A percentile compares a stretch with the other conserved stretches of the same genome.
These are phyloP conservation scores for Imbricaverruca yamaguchii DNA, from an alignment of 2,888 invertebrate species.

Conservation along the genomic window DNA sequence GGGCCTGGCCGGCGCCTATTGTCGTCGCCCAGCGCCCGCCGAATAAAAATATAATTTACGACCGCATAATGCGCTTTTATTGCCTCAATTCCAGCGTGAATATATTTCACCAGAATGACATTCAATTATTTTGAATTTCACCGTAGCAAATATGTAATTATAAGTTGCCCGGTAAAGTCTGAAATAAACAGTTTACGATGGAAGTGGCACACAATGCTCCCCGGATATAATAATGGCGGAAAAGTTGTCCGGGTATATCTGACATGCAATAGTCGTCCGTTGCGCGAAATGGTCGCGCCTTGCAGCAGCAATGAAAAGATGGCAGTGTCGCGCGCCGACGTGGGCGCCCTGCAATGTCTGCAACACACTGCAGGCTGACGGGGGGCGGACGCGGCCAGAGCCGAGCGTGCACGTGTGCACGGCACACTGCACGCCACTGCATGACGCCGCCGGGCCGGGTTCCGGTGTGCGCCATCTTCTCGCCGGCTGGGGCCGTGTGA, in stretches of 20 bases:
- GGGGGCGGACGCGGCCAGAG: no score
- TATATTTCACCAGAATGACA: constrained; percentile 21
- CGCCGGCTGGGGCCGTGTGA: no score
- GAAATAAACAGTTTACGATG: constrained; percentile 20
- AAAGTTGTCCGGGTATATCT: neutral
- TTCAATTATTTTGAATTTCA: constrained; percentile 19
- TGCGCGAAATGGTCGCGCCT: constrained; percentile 8
- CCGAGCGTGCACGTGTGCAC: no score
- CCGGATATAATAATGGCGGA: constrained; percentile 7
- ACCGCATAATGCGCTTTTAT: constrained; percentile 12
- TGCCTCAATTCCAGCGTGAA: constrained; percentile 11
- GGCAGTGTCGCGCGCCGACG: neutral
- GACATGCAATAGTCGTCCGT: constrained; percentile 21
- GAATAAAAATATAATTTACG: constrained; percentile 20
- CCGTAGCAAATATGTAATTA: constrained; percentile 21
- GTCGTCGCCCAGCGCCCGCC: neutral
- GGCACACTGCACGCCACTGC: no score
- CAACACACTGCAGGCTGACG: neutral
- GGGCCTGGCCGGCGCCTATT: neutral
- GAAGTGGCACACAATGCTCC: constrained; percentile 19
- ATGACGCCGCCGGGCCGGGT: no score
- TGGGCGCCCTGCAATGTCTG: neutral
- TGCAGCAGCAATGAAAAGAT: neutral
- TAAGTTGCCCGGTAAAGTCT: constrained; percentile 9
- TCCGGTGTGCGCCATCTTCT: no score